Percentiles rank a stretch among this genome's conserved stretches.
Conservation (phyloP, 1,140 invertebrate genomes). For the Drosophila repleta region DNA sequence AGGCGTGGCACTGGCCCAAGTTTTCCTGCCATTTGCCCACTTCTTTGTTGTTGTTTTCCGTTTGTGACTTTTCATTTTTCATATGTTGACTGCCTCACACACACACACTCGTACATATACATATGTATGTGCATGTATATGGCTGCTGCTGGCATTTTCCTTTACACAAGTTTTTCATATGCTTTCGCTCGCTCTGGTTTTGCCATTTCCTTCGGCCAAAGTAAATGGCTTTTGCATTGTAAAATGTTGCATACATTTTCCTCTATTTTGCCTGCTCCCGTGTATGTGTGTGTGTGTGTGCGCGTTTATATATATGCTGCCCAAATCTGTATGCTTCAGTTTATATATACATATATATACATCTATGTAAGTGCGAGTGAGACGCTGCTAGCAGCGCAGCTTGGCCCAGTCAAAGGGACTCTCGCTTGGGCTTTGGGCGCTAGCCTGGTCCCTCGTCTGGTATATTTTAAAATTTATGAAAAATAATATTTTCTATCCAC, state of each 20-base stretch:
- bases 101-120: conserved; percentile 14
- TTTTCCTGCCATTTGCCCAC: conserved; percentile 32
- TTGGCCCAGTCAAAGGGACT: conserved; percentile 16
- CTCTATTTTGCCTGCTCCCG: conserved; percentile 68
- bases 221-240: conserved; percentile 82
- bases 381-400: conserved; percentile 24
- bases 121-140: conserved; percentile 6
- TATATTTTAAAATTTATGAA: conserved; percentile 83
- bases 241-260: conserved; percentile 82
- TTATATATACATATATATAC: conserved; percentile 41
- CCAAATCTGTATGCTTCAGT: conserved; percentile 42
- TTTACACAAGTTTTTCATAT: conserved; percentile 34
- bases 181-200: conserved; percentile 25
- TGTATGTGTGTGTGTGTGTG: conserved; percentile 19
- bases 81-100: conserved; percentile 68
- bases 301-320: conserved; percentile 28
- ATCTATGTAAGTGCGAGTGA: conserved; percentile 45
- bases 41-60: conserved; percentile 45
- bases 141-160: conserved; percentile 16
- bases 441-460: conserved; percentile 29
- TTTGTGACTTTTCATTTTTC: conserved; percentile 81
- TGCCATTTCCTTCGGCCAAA: conserved; percentile 23
- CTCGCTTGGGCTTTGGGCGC: conserved; percentile 5
- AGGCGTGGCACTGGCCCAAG: conserved; percentile 6
- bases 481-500: conserved; percentile 81